These are phyloP conservation scores for Pristionchus pacificus DNA, from an alignment of 1,140 invertebrate genomes.

Conservation along the genomic window DNA sequence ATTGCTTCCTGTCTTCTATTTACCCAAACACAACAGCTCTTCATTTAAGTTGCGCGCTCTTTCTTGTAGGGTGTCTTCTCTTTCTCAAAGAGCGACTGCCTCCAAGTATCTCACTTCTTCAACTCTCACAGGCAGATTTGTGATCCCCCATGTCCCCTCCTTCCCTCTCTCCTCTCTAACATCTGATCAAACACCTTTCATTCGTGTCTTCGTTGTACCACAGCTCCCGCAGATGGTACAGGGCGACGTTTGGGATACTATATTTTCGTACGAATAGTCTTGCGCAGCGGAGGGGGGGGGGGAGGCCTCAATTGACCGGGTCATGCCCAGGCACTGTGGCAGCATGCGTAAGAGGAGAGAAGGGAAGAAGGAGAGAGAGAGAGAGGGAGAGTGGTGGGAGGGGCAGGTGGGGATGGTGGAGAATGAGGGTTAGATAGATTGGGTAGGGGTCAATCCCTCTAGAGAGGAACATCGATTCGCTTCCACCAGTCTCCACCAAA, in stretches of 20 bases:
- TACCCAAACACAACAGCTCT: too few species aligned
- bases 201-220: conserved; percentile 5
- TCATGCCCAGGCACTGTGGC: not conserved
- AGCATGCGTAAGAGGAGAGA: not conserved
- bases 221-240: not conserved
- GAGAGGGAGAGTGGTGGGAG: not conserved
- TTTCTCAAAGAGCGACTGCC: too few species aligned
- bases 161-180: conserved; percentile 1
- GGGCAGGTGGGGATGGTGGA: not conserved
- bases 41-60: too few species aligned
- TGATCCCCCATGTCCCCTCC: too few species aligned
- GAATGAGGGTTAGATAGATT: not conserved
- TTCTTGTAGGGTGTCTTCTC: too few species aligned
- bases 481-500: too few species aligned
- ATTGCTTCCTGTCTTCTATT: too few species aligned
- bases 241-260: conserved; percentile 8
- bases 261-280: conserved; percentile 5
- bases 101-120: too few species aligned
- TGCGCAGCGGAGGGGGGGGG: not conserved
- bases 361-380: conserved; percentile 5
- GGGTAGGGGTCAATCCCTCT: too few species aligned
- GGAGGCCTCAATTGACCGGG: not conserved
- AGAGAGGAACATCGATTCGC: too few species aligned
- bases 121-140: too few species aligned
- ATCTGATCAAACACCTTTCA: conserved; percentile 3